Conservation (phyloP, 1,140 invertebrate species). For the Zophobas morio region DNA sequence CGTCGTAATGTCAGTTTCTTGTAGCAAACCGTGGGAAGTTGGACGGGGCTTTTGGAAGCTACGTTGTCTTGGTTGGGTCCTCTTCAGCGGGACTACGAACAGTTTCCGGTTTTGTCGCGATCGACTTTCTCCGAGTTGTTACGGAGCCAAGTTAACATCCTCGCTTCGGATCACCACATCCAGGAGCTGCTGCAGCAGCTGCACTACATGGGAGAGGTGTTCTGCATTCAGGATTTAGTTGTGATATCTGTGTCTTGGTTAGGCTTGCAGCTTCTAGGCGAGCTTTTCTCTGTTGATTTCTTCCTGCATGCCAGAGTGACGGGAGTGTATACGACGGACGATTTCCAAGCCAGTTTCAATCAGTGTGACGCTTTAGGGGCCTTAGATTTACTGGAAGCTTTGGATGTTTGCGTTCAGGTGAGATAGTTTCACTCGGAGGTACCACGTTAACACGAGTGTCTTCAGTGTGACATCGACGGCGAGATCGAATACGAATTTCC, state of each 20-base stretch:
- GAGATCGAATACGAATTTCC: slow-evolving; percentile 88
- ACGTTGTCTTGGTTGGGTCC: slow-evolving; percentile 72
- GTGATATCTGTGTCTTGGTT: slow-evolving; percentile 84
- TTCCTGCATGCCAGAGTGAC: slow-evolving; percentile 77
- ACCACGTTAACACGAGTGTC: slow-evolving; percentile 52
- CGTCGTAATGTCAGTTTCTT: not conserved
- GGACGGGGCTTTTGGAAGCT: slow-evolving; percentile 77
- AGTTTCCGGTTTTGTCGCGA: slow-evolving; percentile 80
- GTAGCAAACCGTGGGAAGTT: slow-evolving; percentile 69
- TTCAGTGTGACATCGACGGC: slow-evolving; percentile 80
- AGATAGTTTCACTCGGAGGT: slow-evolving; percentile 17
- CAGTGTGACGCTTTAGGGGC: slow-evolving; percentile 82
- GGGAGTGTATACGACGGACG: slow-evolving; percentile 84
- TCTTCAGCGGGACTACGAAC: slow-evolving; percentile 70
- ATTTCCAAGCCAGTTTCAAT: slow-evolving; percentile 84
- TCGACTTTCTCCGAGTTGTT: slow-evolving; percentile 76
- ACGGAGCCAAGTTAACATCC: slow-evolving; percentile 77
- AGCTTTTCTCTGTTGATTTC: slow-evolving; percentile 74
- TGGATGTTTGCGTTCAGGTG: slow-evolving; percentile 81
- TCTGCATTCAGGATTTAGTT: slow-evolving; percentile 76
- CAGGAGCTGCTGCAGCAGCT: slow-evolving; percentile 79
- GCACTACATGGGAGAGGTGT: slow-evolving; percentile 80
- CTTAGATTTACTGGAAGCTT: slow-evolving; percentile 78
- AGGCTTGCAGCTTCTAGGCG: slow-evolving; percentile 79
- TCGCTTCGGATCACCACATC: slow-evolving; percentile 79